A percentile compares a stretch with the other conserved stretches of the same genome.
phyloP scores from a whole-genome alignment of 2,113 vertebrate species.

The Tetrax tetrax region DNA sequence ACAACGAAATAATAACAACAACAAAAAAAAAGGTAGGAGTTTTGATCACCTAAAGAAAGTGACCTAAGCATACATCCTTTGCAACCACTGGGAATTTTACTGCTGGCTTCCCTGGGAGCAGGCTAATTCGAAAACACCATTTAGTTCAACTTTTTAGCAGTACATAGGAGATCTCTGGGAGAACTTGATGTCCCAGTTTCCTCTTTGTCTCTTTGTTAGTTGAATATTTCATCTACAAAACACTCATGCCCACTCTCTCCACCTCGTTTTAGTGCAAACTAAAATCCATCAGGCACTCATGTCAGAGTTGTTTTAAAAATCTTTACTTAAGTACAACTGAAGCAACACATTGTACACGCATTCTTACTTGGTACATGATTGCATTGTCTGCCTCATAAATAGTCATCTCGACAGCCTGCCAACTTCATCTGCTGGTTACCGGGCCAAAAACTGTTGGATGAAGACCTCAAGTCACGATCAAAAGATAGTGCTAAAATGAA shows the following conservation, averaged over 20 bases:
- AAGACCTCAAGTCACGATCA: background rate
- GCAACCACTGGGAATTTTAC: background rate
- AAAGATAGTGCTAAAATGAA: background rate
- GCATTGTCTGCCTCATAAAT: background rate
- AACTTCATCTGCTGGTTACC: background rate
- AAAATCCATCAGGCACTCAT: background rate
- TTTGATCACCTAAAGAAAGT: background rate
- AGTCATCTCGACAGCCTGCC: background rate
- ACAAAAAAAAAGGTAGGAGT: background rate
- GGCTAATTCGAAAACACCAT: background rate
- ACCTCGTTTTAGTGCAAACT: background rate
- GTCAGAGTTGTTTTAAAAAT: background rate
- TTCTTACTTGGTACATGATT: background rate
- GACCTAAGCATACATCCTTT: background rate
- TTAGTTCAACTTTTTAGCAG: background rate
- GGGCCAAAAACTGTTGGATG: background rate
- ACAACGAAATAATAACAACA: background rate
- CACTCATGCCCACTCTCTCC: background rate
- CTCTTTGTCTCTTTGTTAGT: background rate
- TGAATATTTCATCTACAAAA: conserved; percentile 19
- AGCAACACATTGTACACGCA: background rate
- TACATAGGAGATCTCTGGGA: background rate
- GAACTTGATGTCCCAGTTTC: background rate
- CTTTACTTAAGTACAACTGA: background rate
- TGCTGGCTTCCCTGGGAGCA: background rate